Conservation (phyloP, 2,888 invertebrate genomes). For the Calliphora vomitoria region DNA sequence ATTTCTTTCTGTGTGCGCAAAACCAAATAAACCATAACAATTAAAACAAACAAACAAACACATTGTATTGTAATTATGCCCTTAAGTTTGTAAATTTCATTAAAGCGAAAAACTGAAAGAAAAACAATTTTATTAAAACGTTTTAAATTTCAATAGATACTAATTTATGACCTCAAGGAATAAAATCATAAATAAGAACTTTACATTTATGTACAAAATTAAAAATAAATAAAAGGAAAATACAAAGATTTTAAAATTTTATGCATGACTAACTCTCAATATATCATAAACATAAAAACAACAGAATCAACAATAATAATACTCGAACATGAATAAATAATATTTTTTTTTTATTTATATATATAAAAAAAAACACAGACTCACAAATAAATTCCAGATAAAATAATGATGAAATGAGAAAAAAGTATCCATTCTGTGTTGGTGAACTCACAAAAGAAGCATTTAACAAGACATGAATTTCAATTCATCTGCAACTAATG, state of each 20-base stretch:
- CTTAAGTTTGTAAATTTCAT: conserved; percentile 1
- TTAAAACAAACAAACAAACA: neutral
- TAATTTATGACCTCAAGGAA: conserved; percentile 30
- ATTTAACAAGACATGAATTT: conserved; percentile 24
- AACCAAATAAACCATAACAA: neutral
- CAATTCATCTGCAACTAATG: conserved; percentile 5
- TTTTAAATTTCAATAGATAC: conserved; percentile 24
- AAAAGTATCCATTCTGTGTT: neutral
- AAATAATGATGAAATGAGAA: neutral
- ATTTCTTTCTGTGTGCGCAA: too few relatives aligned
- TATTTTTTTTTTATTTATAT: too few relatives aligned
- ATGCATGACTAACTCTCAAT: conserved; percentile 27
- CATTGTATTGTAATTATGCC: conserved; percentile 7
- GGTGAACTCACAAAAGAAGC: neutral
- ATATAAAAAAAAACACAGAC: neutral
- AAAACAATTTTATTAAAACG: neutral
- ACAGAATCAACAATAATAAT: neutral
- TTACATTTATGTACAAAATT: conserved; percentile 2
- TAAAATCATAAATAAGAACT: neutral
- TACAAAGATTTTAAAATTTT: neutral
- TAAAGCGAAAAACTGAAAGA: neutral
- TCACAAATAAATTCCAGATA: neutral
- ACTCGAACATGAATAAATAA: neutral
- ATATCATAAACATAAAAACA: neutral
- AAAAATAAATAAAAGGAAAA: conserved; percentile 4